phyloP scores from a whole-genome alignment of 2,797 vertebrate species.

The Enteromius radiatus region DNA sequence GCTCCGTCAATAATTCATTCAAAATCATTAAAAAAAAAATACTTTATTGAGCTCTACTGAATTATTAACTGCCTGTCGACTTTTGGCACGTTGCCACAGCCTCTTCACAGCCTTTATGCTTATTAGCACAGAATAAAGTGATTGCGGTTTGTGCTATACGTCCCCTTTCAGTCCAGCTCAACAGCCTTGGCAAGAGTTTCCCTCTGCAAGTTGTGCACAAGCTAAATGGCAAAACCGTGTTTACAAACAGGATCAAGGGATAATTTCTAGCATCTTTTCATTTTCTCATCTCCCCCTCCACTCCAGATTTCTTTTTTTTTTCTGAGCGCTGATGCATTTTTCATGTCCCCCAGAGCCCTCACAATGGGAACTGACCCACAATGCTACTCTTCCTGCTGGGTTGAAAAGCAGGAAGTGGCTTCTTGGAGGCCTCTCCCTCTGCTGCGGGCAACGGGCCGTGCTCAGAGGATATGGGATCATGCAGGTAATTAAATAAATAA shows the following conservation, averaged over 20 bases:
- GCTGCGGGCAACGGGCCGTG: background rate
- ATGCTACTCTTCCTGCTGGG: constrained; percentile 23
- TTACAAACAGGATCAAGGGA: constrained; percentile 42
- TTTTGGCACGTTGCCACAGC: constrained; percentile 23
- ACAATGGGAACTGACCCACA: constrained; percentile 21
- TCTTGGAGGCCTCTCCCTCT: constrained; percentile 23
- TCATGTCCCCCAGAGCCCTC: constrained; percentile 51
- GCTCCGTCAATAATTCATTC: constrained; percentile 52
- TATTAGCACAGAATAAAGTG: constrained; percentile 29
- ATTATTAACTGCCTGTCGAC: constrained; percentile 52
- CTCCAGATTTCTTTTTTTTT: background rate
- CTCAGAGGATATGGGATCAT: constrained; percentile 28
- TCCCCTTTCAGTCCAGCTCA: background rate
- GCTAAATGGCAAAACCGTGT: constrained; percentile 45
- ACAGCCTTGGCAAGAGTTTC: background rate
- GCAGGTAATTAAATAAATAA: constrained; percentile 53
- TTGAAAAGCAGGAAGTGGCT: constrained; percentile 35
- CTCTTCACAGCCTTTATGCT: constrained; percentile 27
- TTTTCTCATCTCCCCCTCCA: background rate
- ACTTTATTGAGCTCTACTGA: constrained; percentile 48
- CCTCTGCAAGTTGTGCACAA: background rate
- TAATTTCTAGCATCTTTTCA: constrained; percentile 21
- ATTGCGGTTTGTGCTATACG: background rate
- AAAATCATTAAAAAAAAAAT: constrained; percentile 40
- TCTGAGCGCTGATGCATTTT: constrained; percentile 52